phyloP scores from a whole-genome alignment of 2,113 vertebrate genomes.

The Scomber scombrus region DNA sequence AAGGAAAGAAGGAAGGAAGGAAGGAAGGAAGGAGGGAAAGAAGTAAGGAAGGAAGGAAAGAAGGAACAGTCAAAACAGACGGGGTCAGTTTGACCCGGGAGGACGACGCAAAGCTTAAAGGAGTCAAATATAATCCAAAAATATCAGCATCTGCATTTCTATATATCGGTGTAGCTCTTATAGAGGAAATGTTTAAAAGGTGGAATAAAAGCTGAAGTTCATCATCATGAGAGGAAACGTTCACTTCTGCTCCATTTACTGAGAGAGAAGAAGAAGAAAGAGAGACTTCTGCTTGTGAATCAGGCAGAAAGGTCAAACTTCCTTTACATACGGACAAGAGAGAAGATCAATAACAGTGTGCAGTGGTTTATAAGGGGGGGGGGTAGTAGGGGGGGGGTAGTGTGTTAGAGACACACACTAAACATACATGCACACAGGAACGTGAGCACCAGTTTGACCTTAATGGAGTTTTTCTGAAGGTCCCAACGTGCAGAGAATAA shows the following conservation, averaged over 20 bases:
- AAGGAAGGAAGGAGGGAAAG: too few relatives aligned
- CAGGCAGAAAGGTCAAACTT: conserved; percentile 59
- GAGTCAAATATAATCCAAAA: background rate
- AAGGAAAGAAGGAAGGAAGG: too few relatives aligned
- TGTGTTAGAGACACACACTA: conserved; percentile 45
- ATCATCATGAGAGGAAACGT: conserved; percentile 56
- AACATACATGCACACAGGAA: conserved; percentile 11
- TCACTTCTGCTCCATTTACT: conserved; percentile 73
- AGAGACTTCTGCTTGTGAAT: conserved; percentile 38
- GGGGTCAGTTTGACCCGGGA: too few relatives aligned
- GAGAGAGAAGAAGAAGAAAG: background rate
- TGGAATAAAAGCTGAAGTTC: conserved; percentile 25
- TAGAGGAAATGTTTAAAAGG: conserved; percentile 28
- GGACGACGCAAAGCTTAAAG: too few relatives aligned
- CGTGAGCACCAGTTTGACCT: conserved; percentile 47
- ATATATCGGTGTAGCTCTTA: background rate
- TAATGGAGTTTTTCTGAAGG: conserved; percentile 59
- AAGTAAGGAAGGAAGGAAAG: too few relatives aligned
- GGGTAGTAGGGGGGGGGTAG: conserved; percentile 22
- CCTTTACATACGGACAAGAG: conserved; percentile 35
- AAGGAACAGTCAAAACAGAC: too few relatives aligned
- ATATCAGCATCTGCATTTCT: background rate
- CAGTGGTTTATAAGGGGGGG: conserved; percentile 36
- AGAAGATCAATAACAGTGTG: conserved; percentile 66
- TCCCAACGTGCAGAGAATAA: conserved; percentile 65